Conservation (phyloP, 2,888 invertebrate species). For the Lycophotia porphyrea region DNA sequence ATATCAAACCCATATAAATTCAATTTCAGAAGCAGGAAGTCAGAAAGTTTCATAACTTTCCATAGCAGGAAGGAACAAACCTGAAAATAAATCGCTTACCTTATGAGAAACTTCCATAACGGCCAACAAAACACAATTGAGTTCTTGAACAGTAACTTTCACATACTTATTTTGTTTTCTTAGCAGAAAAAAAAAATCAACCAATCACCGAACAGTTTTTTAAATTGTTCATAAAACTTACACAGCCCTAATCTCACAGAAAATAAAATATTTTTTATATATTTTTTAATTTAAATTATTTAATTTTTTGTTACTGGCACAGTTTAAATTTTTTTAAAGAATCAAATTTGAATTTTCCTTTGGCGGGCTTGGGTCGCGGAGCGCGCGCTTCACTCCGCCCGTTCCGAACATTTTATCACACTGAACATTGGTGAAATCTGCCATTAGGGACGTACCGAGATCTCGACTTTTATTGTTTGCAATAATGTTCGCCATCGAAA, state of each 20-base stretch:
- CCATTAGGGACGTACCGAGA: conserved; percentile 79
- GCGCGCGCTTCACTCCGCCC: conserved; percentile 80
- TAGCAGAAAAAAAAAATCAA: conserved; percentile 33
- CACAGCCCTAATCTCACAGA: conserved; percentile 60
- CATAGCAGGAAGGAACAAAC: conserved; percentile 6
- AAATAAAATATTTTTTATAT: conserved; percentile 15
- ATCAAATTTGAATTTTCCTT: conserved; percentile 82
- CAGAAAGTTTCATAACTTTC: conserved; percentile 61
- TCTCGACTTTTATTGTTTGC: conserved; percentile 75
- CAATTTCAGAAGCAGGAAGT: conserved; percentile 41
- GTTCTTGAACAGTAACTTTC: conserved; percentile 55
- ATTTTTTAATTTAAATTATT: conserved; percentile 25
- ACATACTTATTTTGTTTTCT: conserved; percentile 51
- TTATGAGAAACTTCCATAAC: conserved; percentile 66
- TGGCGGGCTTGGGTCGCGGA: conserved; percentile 81
- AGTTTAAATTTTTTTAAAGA: conserved; percentile 59
- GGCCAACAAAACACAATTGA: conserved; percentile 43
- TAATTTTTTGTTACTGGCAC: conserved; percentile 41
- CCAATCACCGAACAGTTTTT: conserved; percentile 54
- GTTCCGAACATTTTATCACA: conserved; percentile 85
- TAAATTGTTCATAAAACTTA: conserved; percentile 61
- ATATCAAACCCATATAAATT: conserved; percentile 10
- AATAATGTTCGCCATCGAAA: conserved; percentile 71
- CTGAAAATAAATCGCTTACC: conserved; percentile 65
- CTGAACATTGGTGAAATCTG: conserved; percentile 84